phyloP scores from a whole-genome alignment of 2,797 vertebrate species.

The Cirrhinus mrigala region DNA sequence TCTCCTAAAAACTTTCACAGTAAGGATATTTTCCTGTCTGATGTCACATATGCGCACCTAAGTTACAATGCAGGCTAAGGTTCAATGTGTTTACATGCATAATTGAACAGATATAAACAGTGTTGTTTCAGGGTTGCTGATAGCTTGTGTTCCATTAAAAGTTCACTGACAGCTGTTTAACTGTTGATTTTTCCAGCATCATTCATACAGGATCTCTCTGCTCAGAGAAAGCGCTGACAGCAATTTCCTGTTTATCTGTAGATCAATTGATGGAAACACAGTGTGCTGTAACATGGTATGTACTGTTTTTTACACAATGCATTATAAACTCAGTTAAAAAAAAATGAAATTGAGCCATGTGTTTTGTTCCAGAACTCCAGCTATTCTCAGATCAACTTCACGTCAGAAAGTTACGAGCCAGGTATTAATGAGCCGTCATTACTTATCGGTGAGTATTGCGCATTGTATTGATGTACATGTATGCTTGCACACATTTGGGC shows the following conservation, averaged over 20 bases:
- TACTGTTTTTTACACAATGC: background rate
- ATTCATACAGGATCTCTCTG: constrained; percentile 60
- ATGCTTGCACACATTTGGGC: too few relatives aligned
- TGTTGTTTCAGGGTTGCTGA: background rate
- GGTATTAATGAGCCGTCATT: constrained; percentile 46
- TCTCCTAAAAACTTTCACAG: background rate
- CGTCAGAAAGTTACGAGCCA: fast-evolving
- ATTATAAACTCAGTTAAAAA: background rate
- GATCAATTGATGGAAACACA: fast-evolving
- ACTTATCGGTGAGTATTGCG: constrained; percentile 67
- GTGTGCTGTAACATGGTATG: constrained; percentile 72
- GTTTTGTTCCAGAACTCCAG: constrained; percentile 1
- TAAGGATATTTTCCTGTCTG: background rate
- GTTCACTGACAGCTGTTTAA: background rate
- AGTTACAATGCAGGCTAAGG: background rate
- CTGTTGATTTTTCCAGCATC: constrained; percentile 56
- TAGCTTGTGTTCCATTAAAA: background rate
- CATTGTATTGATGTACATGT: background rate
- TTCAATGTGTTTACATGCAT: background rate
- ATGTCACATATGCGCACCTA: background rate
- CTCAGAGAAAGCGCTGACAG: constrained; percentile 49
- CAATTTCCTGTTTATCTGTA: constrained; percentile 66
- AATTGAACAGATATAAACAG: background rate
- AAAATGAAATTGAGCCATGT: background rate
- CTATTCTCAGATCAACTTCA: fast-evolving